These are phyloP conservation scores for Pammene fasciana DNA, from an alignment of 2,888 invertebrate species.

Conservation along the genomic window DNA sequence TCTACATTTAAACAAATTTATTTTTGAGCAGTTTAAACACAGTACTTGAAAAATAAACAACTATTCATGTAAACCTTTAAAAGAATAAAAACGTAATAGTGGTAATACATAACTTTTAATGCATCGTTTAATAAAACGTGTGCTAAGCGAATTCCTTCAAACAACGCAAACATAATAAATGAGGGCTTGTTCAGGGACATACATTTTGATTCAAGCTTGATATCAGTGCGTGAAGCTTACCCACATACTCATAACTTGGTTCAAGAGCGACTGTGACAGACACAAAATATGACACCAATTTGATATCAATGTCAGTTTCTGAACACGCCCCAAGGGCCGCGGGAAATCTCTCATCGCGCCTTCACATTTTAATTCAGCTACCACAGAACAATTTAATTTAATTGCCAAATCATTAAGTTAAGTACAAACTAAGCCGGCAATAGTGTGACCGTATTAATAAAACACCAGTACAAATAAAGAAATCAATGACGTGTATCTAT, in stretches of 20 bases:
- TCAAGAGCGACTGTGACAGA: neutral
- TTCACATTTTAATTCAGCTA: slow-evolving; percentile 80
- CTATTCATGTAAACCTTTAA: slow-evolving; percentile 43
- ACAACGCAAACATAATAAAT: slow-evolving; percentile 61
- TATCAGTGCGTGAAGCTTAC: neutral
- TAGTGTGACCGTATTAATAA: slow-evolving; percentile 76
- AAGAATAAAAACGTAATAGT: slow-evolving; percentile 43
- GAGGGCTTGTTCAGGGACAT: slow-evolving; percentile 43
- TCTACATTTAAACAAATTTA: too few species aligned
- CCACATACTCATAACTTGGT: neutral
- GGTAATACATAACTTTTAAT: slow-evolving; percentile 48
- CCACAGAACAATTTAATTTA: slow-evolving; percentile 82
- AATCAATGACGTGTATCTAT: slow-evolving; percentile 74
- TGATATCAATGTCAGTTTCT: slow-evolving; percentile 14
- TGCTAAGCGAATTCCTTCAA: slow-evolving; percentile 54
- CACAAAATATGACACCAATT: slow-evolving; percentile 34
- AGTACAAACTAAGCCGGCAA: slow-evolving; percentile 79
- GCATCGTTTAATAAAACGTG: slow-evolving; percentile 49
- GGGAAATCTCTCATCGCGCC: slow-evolving; percentile 68
- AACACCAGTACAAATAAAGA: slow-evolving; percentile 71
- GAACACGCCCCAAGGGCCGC: slow-evolving; percentile 49
- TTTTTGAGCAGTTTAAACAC: neutral
- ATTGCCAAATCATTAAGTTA: slow-evolving; percentile 83
- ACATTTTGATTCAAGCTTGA: neutral
- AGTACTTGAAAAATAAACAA: slow-evolving; percentile 22